These are phyloP conservation scores for Sminthopsis crassicaudata DNA, from an alignment of 2,113 vertebrate genomes.

Conservation along the genomic window DNA sequence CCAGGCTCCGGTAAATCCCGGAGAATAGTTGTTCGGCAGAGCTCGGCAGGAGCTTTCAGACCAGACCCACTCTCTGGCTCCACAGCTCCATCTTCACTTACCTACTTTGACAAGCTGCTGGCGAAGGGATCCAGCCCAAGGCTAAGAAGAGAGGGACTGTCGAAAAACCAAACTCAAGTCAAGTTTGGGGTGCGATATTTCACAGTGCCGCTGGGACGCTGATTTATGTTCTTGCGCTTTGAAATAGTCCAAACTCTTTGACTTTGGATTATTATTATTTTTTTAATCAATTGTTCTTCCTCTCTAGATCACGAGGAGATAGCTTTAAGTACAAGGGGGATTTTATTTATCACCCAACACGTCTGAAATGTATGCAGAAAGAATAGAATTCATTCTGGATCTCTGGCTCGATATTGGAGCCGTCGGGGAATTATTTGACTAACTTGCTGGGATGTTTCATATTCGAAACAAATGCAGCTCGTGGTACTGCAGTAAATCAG, in stretches of 20 bases:
- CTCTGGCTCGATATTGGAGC: constrained; percentile 74
- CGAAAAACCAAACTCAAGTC: not conserved
- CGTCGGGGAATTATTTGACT: constrained; percentile 78
- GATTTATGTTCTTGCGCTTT: constrained; percentile 56
- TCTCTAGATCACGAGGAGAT: constrained; percentile 53
- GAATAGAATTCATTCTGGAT: constrained; percentile 75
- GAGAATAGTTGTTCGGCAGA: not conserved
- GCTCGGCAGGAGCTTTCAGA: not conserved
- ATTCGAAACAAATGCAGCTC: constrained; percentile 76
- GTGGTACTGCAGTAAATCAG: constrained; percentile 77
- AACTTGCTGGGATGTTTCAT: constrained; percentile 76
- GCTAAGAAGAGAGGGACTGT: not conserved
- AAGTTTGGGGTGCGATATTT: not conserved
- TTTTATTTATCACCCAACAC: constrained; percentile 75
- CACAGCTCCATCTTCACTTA: not conserved
- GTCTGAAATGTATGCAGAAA: constrained; percentile 75
- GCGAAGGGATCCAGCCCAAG: not conserved
- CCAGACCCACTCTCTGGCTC: too few relatives aligned
- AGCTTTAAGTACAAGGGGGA: constrained; percentile 60
- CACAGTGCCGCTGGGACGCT: not conserved
- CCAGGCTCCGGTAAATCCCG: not conserved
- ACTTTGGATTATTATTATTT: constrained; percentile 54
- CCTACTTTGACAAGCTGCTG: not conserved
- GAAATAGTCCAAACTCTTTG: constrained; percentile 33
- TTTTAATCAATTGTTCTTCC: constrained; percentile 73